phyloP scores from a whole-genome alignment of 2,888 invertebrate species.

The Zaprionus bogoriensis region DNA sequence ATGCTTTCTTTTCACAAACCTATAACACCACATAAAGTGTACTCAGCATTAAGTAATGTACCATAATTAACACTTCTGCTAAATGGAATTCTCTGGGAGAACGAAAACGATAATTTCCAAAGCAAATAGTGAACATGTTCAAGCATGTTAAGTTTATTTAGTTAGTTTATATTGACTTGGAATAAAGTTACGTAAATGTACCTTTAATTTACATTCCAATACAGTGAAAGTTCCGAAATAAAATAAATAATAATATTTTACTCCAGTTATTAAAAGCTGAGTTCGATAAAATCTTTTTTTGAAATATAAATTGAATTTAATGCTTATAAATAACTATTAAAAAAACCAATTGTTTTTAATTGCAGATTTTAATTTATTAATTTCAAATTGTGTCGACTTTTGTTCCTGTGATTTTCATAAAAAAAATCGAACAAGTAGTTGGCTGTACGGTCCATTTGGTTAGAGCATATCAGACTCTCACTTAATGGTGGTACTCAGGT shows the following conservation, averaged over 20 bases:
- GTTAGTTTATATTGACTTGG: not conserved
- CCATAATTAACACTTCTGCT: not conserved
- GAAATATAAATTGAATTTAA: no score
- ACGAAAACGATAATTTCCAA: not conserved
- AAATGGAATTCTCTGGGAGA: not conserved
- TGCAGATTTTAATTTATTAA: constrained; percentile 23
- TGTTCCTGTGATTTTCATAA: not conserved
- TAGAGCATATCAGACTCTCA: not conserved
- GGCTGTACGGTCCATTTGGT: not conserved
- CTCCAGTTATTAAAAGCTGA: no score
- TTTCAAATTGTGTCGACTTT: constrained; percentile 11
- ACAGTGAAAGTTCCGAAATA: no score
- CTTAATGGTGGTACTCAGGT: constrained; percentile 11
- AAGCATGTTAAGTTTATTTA: not conserved
- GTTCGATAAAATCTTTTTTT: not conserved
- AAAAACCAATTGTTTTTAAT: constrained; percentile 4
- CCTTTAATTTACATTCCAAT: no score
- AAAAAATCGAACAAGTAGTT: constrained; percentile 7
- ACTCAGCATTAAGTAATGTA: no score
- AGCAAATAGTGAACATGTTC: not conserved
- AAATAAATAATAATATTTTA: no score
- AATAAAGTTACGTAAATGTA: no score
- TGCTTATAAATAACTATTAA: not conserved
- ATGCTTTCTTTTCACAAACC: no score
- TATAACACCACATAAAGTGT: no score